Base-by-base conservation (phyloP, 2,888 invertebrate genomes). In the Dioctria rufipes region DNA sequence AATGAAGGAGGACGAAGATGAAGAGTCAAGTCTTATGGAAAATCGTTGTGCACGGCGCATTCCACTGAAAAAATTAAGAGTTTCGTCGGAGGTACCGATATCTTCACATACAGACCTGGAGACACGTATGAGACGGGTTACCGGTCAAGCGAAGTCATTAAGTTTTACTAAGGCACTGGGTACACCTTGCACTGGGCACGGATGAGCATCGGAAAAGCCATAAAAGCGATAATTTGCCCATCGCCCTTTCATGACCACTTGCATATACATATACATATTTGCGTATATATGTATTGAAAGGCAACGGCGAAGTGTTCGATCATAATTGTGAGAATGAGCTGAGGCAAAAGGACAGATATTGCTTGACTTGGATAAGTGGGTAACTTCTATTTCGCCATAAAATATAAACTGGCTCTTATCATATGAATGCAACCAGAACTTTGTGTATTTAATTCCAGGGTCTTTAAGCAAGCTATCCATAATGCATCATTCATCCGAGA, bases 131-230 rank as follows among this genome's bases (percentile, higher is more conserved):
- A 73, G 73, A 42, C 37, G 66, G 61, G 11, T 39, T 39, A 58
- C 66, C 65, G 58, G 66, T 67, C 46, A 60, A 75, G 60, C 58
- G 73, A 43, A 75, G 40, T 60, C 60, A 63, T 77, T 67, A 78
- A 78, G 42, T 67, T 78, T 78, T 66, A 78, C 78, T 78, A 54
- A 78, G 78, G 78, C 78, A 78, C 54, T 78, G 66, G 78, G 78
- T 78, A 66, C 66, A 58, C 63, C 63, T 63, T 77, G 63, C 63
- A 63, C 61, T 37, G 77, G 37, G 49, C 61, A n/a, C 61, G 63
- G 63, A 49, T 49, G 13, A 63, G 13, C 63, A 60, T 73, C 60
- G 13, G 9, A 3, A 39, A 25, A 5, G 60, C 60, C 73, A 60
- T 60, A 69, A 60, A 40, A 58, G 42, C 73, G 58, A 73, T 73